Percentiles rank a stretch among this genome's conserved stretches.
phyloP scores from a whole-genome alignment of 2,113 vertebrate genomes.

The Prunella himalayana region DNA sequence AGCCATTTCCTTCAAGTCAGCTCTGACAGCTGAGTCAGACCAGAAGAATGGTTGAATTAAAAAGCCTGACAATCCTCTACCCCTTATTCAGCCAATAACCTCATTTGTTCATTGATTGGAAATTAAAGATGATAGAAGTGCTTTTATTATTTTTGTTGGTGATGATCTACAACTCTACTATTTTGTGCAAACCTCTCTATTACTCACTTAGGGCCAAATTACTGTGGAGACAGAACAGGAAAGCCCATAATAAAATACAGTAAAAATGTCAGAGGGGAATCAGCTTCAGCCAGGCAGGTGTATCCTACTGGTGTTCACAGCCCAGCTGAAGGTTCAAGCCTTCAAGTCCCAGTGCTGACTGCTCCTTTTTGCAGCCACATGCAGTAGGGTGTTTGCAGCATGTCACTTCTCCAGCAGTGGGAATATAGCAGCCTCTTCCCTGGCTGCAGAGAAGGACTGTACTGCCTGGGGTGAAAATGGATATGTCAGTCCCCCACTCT shows the following conservation, averaged over 20 bases:
- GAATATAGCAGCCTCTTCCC: not conserved
- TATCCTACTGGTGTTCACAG: not conserved
- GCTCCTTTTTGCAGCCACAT: not conserved
- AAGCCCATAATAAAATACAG: not conserved
- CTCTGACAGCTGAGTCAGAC: constrained; percentile 63
- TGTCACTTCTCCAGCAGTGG: not conserved
- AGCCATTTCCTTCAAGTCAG: constrained; percentile 21
- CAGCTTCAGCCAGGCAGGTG: not conserved
- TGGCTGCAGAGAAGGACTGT: not conserved
- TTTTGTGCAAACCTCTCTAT: not conserved
- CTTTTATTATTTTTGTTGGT: not conserved
- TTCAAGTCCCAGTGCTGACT: not conserved
- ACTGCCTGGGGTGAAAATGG: not conserved
- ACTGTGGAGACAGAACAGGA: not conserved
- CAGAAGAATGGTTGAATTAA: constrained; percentile 46
- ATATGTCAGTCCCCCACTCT: not conserved
- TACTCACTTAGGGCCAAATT: constrained; percentile 25
- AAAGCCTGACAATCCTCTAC: constrained; percentile 28
- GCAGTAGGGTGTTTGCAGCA: not conserved
- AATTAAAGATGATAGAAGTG: constrained; percentile 33
- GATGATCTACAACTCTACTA: not conserved
- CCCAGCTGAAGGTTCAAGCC: not conserved
- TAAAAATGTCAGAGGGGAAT: not conserved
- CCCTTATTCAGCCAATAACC: constrained; percentile 39
- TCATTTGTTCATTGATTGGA: constrained; percentile 46